A percentile compares a stretch with the other conserved stretches of the same genome.
These are phyloP conservation scores for Anagrus nilaparvatae DNA, from an alignment of 1,140 invertebrate species.

Conservation along the genomic window DNA sequence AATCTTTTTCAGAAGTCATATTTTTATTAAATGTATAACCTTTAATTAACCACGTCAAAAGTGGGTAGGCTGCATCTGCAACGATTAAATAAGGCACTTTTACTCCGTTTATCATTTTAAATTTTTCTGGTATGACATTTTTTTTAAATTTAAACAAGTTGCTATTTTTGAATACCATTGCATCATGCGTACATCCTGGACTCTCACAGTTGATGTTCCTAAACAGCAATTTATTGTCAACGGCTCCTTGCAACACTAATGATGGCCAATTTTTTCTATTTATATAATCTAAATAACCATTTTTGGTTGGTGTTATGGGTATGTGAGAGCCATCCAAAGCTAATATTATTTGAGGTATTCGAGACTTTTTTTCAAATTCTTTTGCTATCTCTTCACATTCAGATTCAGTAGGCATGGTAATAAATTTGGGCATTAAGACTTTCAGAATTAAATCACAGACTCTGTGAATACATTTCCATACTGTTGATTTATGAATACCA, in stretches of 20 bases:
- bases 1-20: constrained; percentile 19
- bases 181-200: constrained; percentile 18
- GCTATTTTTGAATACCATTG: constrained; percentile 16
- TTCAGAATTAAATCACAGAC: constrained; percentile 9
- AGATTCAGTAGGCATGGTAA: constrained; percentile 6
- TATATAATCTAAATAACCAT: constrained; percentile 21
- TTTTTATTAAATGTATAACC: constrained; percentile 17
- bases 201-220: constrained; percentile 13
- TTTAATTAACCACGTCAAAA: constrained; percentile 30
- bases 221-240: constrained; percentile 18
- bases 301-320: constrained; percentile 7
- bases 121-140: constrained; percentile 12
- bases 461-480: constrained; percentile 14
- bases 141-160: constrained; percentile 12
- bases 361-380: constrained; percentile 8
- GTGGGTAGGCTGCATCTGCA: constrained; percentile 19
- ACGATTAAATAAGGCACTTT: constrained; percentile 16
- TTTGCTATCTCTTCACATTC: constrained; percentile 5
- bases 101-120: too few species aligned
- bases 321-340: constrained; percentile 20
- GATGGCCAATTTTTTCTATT: constrained; percentile 23
- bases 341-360: constrained; percentile 18
- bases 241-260: constrained; percentile 19
- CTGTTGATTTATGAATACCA: constrained; percentile 15
- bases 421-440: constrained; percentile 9